These are phyloP conservation scores for Calyptomena viridis DNA, from an alignment of 2,113 vertebrate genomes.

Conservation along the genomic window DNA sequence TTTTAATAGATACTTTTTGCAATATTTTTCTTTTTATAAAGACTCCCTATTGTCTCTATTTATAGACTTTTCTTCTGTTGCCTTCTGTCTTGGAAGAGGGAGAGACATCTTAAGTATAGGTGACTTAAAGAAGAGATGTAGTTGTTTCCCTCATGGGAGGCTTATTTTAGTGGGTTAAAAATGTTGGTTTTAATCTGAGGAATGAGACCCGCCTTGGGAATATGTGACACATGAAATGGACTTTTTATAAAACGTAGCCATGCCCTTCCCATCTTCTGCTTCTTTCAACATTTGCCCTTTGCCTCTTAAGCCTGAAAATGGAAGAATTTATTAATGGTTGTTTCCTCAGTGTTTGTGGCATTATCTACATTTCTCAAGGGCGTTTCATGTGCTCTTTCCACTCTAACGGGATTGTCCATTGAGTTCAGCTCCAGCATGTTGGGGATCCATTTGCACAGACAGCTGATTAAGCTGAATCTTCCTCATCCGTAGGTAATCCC, in stretches of 20 bases:
- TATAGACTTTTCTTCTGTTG: not conserved
- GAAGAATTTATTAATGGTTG: conserved; percentile 13
- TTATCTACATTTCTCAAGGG: conserved; percentile 57
- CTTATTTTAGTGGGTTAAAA: not conserved
- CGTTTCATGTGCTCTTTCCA: conserved; percentile 52
- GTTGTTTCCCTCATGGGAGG: not conserved
- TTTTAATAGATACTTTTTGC: not conserved
- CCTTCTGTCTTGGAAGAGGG: not conserved
- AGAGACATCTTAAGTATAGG: not conserved
- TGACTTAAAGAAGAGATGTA: not conserved
- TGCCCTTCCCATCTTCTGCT: not conserved
- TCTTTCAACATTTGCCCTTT: conserved; percentile 49
- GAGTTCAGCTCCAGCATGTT: not conserved
- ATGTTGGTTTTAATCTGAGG: not conserved
- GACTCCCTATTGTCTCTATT: not conserved
- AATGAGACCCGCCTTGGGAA: not conserved
- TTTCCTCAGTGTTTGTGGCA: conserved; percentile 59
- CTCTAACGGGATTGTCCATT: conserved; percentile 57
- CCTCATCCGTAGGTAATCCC: conserved; percentile 62
- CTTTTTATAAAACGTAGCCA: not conserved
- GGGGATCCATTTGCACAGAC: conserved; percentile 20
- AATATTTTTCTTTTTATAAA: not conserved
- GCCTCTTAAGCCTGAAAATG: conserved; percentile 39
- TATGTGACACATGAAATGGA: not conserved
- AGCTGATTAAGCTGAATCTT: conserved; percentile 60